Evolutionary conservation across 2,797 vertebrate species (phyloP).

Genomic region (Myotis planiceps): DNA sequence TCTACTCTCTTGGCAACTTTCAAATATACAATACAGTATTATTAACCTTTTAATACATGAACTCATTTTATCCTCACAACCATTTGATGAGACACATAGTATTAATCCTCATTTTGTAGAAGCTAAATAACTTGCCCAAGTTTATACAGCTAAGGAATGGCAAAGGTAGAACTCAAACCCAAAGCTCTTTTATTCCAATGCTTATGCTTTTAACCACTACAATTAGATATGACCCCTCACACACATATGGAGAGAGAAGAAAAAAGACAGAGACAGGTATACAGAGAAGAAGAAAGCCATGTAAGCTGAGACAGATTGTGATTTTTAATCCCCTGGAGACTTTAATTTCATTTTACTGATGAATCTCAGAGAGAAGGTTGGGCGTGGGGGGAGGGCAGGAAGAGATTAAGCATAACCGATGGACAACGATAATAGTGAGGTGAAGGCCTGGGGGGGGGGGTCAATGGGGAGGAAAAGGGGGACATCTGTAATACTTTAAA

Average conservation of each 20-base stretch:
- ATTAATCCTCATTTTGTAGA: conserved; percentile 2
- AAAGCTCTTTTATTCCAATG: not conserved
- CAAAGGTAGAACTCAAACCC: not conserved
- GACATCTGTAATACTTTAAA: no score
- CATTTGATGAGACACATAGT: not conserved
- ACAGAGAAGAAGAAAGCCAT: not conserved
- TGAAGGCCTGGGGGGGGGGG: no score
- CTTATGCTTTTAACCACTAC: not conserved
- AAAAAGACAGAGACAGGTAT: not conserved
- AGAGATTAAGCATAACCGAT: no score
- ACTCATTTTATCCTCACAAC: conserved; percentile 19
- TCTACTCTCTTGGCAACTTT: not conserved
- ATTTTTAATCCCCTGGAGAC: not conserved
- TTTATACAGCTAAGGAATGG: not conserved
- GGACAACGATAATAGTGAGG: no score
- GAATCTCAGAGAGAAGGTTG: no score
- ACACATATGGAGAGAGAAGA: not conserved
- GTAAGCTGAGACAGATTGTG: not conserved
- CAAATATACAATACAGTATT: not conserved
- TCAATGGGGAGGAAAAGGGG: no score
- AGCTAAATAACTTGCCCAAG: not conserved
- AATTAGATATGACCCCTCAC: not conserved
- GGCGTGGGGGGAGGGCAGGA: no score
- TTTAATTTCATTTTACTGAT: not conserved
- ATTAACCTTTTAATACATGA: not conserved